Base-by-base conservation (phyloP, 2,797 vertebrate genomes). In the Chromobotia macracanthus region DNA sequence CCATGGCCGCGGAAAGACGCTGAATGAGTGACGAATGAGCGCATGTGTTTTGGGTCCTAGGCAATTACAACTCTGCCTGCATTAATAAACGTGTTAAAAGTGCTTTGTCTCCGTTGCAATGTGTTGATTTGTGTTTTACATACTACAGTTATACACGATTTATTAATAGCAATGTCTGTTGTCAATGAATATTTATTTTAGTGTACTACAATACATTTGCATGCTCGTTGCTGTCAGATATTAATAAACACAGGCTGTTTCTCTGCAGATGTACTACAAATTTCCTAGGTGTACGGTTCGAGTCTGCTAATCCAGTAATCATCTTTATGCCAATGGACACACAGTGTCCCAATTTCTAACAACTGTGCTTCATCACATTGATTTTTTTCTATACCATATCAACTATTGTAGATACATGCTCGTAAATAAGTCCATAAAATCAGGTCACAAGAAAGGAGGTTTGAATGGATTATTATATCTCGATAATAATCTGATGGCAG, bases 1-100 rank as follows among this genome's bases (percentile, higher is more conserved):
- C 93, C 93, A 94, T 94, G 93, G 93, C 87, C 88, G 93, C 93
- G 15, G 81, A 90, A 55, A 87, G 90, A 93, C 92, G 92, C 92
- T 72, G 87, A 58, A 86, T 72, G 87, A 61, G 86, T 89, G 87
- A 89, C 86, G 69, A 86, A 86, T 75, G 64, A 83, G 56, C 0
- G 67, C 41, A 18, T 18, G 23, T 25, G 6, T 44, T 58, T 63
- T 61, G 23, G 81, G 75, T 31, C 6, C 38, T 38, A 9, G 38
- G 8, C 38, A 38, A 3, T 2, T 38, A 38, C 38, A 9, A 38
- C 38, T 7, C 23, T 60, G 56, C 28, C 28, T 28, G 15, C 13
- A 28, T 38, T 38, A 7, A 38, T 38, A 38, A 38, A 38, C 38
- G 4, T 7, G 38, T 38, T 38, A 38, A 7, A 38, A 38, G 5